Evolutionary conservation across 2,113 vertebrate species (phyloP), one percentile per base, ranked within the genome.

Genomic region (Chionomys nivalis): DNA sequence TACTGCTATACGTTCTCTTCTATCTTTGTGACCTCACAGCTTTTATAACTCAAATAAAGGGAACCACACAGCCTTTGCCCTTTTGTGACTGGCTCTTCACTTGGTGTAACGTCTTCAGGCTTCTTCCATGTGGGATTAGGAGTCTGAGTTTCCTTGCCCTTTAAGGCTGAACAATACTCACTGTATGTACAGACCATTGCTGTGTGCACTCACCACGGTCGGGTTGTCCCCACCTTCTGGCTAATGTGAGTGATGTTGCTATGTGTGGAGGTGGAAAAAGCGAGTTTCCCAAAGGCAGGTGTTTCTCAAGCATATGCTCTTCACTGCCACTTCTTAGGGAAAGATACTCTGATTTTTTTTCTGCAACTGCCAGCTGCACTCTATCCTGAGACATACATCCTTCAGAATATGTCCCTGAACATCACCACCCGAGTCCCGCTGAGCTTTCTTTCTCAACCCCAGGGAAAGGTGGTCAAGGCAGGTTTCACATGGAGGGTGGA

Each of bases 51-150:
- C 61, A 19, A 12, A 12, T 36, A 63, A 66, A 16, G 47, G 26
- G 44, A 75, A 52, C 52, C 78, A 49, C 14, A 23, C 21, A 42
- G 3, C 21, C 36, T 31, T 79, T 86, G 13, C 31, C 36, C 76
- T 78, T 87, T n/a, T 58, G 68, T 65, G 79, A 58, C 49, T 92
- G 73, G 21, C 17, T 94, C 79, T 88, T 91, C 70, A 86, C 10
- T 90, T 47, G 49, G 19, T 19, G 10, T 52, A 42, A n/a, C 52
- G 17, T 66, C 68, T 31, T 77, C 58, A 19, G 10, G 63, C 9
- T 83, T 44, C 23, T 65, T 55, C 49, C 26, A 26, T 1, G 4
- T 42, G 31, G 10, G 26, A 19, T 19, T 17, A 8, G 7, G 55
- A 10, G 5, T 95, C n/a, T 83, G 49, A 39, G 44, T 75, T 91